These are phyloP conservation scores for Propithecus deckenii DNA, from an alignment of 2,797 vertebrate genomes.

Conservation along the genomic window DNA sequence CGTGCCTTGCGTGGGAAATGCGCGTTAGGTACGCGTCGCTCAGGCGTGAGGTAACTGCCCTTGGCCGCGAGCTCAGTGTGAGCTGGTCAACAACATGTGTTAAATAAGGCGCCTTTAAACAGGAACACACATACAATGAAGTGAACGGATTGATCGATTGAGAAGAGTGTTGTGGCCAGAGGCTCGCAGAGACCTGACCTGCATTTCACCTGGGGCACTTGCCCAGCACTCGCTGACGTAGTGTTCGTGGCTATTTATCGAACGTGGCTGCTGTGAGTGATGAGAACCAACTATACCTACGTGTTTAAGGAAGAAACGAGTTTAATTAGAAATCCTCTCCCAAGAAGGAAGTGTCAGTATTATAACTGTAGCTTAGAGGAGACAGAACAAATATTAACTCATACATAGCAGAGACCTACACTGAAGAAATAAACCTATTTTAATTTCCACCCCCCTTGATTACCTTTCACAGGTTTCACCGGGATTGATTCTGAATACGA, in stretches of 20 bases:
- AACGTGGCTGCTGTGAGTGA: not conserved
- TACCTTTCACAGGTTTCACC: slow-evolving; percentile 91
- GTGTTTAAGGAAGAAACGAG: not conserved
- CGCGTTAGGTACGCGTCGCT: not conserved
- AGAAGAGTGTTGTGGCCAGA: not conserved
- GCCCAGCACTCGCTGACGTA: not conserved
- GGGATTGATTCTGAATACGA: slow-evolving; percentile 99
- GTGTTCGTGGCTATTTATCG: not conserved
- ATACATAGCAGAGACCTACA: not conserved
- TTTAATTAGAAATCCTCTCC: not conserved
- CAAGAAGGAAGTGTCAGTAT: not conserved
- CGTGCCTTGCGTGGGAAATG: not conserved
- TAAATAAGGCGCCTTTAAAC: not conserved
- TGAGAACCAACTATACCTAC: rapidly evolving
- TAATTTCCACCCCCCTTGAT: not conserved
- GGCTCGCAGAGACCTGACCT: not conserved
- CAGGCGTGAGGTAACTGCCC: not conserved
- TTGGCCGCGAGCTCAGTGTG: not conserved
- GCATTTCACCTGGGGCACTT: rapidly evolving
- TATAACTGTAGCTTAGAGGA: not conserved
- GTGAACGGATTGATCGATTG: not conserved
- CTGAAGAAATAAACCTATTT: not conserved
- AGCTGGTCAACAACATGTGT: not conserved
- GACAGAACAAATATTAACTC: not conserved
- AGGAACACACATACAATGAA: not conserved